Evolutionary conservation across 2,888 invertebrate species (phyloP), one percentile per base, ranked within the genome.

Genomic region (Hanleya hanleyi): DNA sequence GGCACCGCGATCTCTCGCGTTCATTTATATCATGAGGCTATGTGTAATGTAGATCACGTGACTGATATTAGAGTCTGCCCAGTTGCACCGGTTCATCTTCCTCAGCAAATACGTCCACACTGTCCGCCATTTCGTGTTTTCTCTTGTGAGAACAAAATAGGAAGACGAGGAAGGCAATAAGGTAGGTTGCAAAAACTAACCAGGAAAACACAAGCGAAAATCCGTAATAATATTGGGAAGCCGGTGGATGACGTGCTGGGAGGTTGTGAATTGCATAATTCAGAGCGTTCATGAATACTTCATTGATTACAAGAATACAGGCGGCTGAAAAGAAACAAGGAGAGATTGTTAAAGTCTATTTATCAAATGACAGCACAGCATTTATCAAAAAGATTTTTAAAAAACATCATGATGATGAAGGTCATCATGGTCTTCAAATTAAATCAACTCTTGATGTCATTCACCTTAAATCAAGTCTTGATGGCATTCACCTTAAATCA

Each of bases 71-170:
- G 12, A 57, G 26, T 69, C 92, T 89, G 15, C 92, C 92, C 69
- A 96, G 94, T 86, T 95, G 95, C 51, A 95, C 95, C 0, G 96
- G 95, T 85, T 96, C 96, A 84, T 96, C 96, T 5, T 95, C 96
- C 94, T 95, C 94, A 0, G 95, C 96, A 29, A 77, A 37, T 50
- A 95, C 92, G 86, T 96, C 95, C 78, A 95, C 95, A n/a, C 93
- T 94, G 4, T 95, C 94, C 0, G 95, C 95, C 84, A 95, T 94
- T 80, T 94, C 94, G 0, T 96, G 94, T 92, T 96, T 96, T 90
- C 95, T 94, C 89, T 96, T 96, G 73, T 95, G 93, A 0, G 96
- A 96, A 88, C 94, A 95, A 91, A 95, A 92, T 82, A 96, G 93
- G 89, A 96, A 96, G 68, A 94, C 92, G 12, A 93, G 91, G 0